Base-by-base conservation (phyloP, 2,113 vertebrate genomes). In the Rhinichthys klamathensis region DNA sequence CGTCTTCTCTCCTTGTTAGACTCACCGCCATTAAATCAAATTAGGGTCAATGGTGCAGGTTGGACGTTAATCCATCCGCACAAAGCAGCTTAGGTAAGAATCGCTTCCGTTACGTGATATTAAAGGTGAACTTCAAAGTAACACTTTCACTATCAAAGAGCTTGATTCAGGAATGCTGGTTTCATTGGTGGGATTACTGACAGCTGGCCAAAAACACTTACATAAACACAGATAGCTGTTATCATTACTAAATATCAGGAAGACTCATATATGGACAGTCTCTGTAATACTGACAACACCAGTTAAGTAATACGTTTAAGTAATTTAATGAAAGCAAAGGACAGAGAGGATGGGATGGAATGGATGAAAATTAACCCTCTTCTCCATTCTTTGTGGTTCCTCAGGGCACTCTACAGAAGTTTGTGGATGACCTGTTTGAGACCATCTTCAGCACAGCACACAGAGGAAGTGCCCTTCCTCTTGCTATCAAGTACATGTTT, bases 401-500 rank as follows among this genome's bases (percentile, higher is more conserved):
- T 86, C 89, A 99, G 98, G 98, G 98, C 63, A 99, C 98, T 0
- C 93, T 99, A 91, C 98, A 99, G 94, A 99, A 99, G 90, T 99
- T 99, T 72, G 98, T 99, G 84, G 98, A 99, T 0, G 98, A 99
- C 91, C 95, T 99, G 69, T 99, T 99, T 72, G 98, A 99, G 94
- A 99, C 98, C 89, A 99, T 99, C 93, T 99, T 99, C 93, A 99
- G 98, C 94, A 99, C 98, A 0, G 98, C 98, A 0, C 98, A 99
- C 87, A 94, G 98, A 8, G 98, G 98, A 89, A 99, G 97, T 0
- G 98, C 98, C 1, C 95, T 99, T 72, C 98, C 98, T 2, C 94
- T 99, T 90, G 98, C 98, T 90, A 99, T 99, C 93, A 99, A 99
- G 86, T 99, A 99, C 93, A 99, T 99, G 98, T 99, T 99, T 1